These are phyloP conservation scores for Phenganax marumi DNA, from an alignment of 92 coral and sea anemone species.

Conservation along the genomic window DNA sequence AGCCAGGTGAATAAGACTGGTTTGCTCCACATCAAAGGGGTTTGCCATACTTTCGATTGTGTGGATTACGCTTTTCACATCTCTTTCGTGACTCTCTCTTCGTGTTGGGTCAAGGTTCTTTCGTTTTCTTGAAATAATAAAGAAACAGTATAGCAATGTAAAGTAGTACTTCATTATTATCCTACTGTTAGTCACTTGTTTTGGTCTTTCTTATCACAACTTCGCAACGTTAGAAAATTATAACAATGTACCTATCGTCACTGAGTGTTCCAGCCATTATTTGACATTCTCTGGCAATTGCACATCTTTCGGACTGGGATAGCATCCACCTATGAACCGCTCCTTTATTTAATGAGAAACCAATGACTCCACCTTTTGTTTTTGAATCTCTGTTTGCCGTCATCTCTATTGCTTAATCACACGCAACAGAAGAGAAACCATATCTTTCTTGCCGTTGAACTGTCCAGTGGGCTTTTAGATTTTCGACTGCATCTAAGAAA, in stretches of 20 bases:
- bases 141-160: neutral
- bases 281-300: conserved; percentile 19
- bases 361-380: conserved; percentile 24
- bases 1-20: conserved; percentile 10
- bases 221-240: too few relatives aligned
- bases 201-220: neutral
- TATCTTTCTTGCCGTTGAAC: conserved; percentile 8
- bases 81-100: neutral
- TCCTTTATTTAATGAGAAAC: conserved; percentile 20
- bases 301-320: conserved; percentile 11
- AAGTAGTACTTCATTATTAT: neutral
- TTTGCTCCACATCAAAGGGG: conserved; percentile 3
- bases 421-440: conserved; percentile 27
- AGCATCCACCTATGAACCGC: conserved; percentile 31
- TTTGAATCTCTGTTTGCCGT: conserved; percentile 25
- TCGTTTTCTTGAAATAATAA: neutral
- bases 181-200: neutral
- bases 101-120: conserved; percentile 12
- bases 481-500: conserved; percentile 27
- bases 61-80: neutral
- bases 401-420: conserved; percentile 21
- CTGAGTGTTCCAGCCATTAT: conserved; percentile 16
- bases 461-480: conserved; percentile 13
- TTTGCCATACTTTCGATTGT: conserved; percentile 21
- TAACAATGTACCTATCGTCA: conserved; percentile 12